A percentile compares a stretch with the other conserved stretches of the same genome.
Evolutionary conservation across 2,113 vertebrate genomes (phyloP).

Genomic region (Eubucco bourcierii): DNA sequence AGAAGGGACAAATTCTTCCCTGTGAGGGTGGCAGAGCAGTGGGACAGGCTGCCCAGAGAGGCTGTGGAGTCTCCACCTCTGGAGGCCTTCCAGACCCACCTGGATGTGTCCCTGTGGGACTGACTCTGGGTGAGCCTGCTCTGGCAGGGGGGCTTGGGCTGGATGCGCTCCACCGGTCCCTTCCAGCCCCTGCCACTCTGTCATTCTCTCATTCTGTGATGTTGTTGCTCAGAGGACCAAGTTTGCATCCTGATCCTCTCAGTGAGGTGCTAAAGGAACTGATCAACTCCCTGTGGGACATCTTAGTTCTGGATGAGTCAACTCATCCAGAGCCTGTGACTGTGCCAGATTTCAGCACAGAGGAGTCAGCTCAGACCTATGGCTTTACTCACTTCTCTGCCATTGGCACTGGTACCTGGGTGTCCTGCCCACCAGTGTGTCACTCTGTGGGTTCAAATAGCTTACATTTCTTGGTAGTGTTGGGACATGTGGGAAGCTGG

Average conservation of each 20-base stretch:
- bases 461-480: background rate
- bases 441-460: background rate
- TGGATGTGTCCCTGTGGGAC: no score
- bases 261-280: background rate
- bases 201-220: no score
- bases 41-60: no score
- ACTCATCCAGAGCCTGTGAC: background rate
- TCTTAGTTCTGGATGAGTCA: background rate
- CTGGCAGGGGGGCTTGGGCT: no score
- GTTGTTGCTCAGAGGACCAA: background rate
- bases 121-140: no score
- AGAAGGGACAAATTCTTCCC: no score
- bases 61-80: no score
- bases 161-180: no score
- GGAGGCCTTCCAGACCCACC: no score
- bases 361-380: background rate
- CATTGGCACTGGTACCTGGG: background rate
- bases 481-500: background rate
- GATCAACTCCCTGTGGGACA: background rate
- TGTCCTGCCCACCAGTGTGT: background rate
- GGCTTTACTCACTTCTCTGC: background rate
- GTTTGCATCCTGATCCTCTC: background rate
- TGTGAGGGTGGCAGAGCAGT: no score
- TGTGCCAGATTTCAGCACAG: background rate
- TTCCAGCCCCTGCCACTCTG: no score